Conservation (phyloP, 35 echinoderm and acorn worm species). For the Eucidaris tribuloides region DNA sequence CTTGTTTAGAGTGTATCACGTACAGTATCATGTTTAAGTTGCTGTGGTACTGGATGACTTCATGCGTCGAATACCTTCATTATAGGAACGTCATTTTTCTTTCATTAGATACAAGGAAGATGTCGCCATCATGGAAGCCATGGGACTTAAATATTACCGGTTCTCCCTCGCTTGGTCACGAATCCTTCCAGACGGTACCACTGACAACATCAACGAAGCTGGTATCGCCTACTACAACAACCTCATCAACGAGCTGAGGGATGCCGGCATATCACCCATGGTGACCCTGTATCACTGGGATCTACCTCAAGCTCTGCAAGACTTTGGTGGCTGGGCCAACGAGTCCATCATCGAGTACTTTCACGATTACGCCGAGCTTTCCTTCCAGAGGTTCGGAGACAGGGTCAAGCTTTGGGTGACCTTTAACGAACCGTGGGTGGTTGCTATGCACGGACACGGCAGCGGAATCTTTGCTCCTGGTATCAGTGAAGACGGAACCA, state of each 20-base stretch:
- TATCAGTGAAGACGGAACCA: slow-evolving; percentile 61
- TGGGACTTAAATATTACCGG: slow-evolving; percentile 75
- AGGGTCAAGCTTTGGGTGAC: slow-evolving; percentile 92
- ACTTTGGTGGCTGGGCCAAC: slow-evolving; percentile 81
- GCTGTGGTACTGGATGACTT: too few relatives aligned
- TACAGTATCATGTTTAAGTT: too few relatives aligned
- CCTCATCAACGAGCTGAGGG: slow-evolving; percentile 54
- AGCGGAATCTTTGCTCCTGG: slow-evolving; percentile 79
- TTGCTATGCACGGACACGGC: slow-evolving; percentile 78
- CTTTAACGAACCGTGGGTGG: slow-evolving; percentile 95
- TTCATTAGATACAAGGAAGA: slow-evolving; percentile 26
- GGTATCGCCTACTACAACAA: slow-evolving; percentile 81
- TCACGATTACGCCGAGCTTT: slow-evolving; percentile 83
- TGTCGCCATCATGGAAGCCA: slow-evolving; percentile 56
- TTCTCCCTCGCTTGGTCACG: slow-evolving; percentile 94
- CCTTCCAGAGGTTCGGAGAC: slow-evolving; percentile 52
- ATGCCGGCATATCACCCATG: slow-evolving; percentile 77
- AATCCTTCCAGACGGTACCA: slow-evolving; percentile 74
- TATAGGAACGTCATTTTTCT: background rate
- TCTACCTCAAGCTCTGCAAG: slow-evolving; percentile 74
- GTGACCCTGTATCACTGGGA: slow-evolving; percentile 98
- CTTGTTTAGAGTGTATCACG: too few relatives aligned
- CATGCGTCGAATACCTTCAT: too few relatives aligned
- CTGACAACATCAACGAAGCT: slow-evolving; percentile 56
- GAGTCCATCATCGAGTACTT: slow-evolving; percentile 63